Base-by-base conservation (phyloP, 2,113 vertebrate species). In the Dinomys branickii region DNA sequence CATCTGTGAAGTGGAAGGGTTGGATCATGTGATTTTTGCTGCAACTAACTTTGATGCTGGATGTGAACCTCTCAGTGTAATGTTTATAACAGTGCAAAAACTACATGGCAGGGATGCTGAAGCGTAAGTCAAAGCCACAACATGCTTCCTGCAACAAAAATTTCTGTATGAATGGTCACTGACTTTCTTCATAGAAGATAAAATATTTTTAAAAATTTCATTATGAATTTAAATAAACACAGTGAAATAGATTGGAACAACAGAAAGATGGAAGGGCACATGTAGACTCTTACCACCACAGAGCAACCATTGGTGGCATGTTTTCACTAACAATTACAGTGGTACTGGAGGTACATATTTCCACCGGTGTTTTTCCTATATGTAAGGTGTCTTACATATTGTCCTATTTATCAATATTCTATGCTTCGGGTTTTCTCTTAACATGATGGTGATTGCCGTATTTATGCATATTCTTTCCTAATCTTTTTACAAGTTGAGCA, bases 141-240 rank as follows among this genome's bases (percentile, higher is more conserved):
- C 75, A 85, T 5, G 5, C 61, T 97, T 94, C 88, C 85, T 94
- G 35, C 95, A 77, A 92, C 94, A 94, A 63, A 96, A 91, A 86
- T 94, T 93, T 81, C 6, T 77, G 65, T 83, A 69, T 82, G 58
- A 75, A 59, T 85, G 95, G 77, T 26, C 8, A 93, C 85, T 96
- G 54, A 90, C 47, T 75, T 90, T 83, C 44, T 95, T 95, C 26
- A 73, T 8, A 14, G 6, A 26, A 56, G 4, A 75, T 56, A 87
- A 63, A 90, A 85, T 78, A 75, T 88, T n/a, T n/a, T n/a, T 96
- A 80, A 94, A 93, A 16, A 54, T 44, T 54, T 81, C 26, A 44
- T 87, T 58, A 69, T 65, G 50, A 56, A 56, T 96, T 73, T 87
- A 65, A 75, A 65, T 26, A 77, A 89, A 54, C 59, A 73, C 3